These are phyloP conservation scores for Lutraria rhynchaena DNA, from an alignment of 1,140 invertebrate species.

Conservation along the genomic window DNA sequence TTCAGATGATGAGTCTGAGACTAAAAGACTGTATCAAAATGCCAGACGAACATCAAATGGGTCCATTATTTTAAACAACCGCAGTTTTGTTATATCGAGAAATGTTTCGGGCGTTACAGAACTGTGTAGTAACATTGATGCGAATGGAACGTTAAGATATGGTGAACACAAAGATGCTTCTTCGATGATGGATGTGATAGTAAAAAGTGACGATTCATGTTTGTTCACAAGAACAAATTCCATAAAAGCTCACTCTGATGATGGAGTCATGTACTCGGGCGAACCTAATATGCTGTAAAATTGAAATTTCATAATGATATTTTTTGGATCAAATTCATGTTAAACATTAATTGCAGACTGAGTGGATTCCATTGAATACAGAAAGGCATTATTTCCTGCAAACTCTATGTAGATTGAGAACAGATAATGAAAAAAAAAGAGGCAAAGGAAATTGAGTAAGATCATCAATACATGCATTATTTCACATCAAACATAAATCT, in stretches of 20 bases:
- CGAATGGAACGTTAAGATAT: slow-evolving; percentile 52
- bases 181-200: slow-evolving; percentile 68
- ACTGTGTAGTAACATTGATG: slow-evolving; percentile 43
- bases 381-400: too few species aligned
- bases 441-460: too few species aligned
- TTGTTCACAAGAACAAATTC: slow-evolving; percentile 64
- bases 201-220: slow-evolving; percentile 65
- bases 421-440: too few species aligned
- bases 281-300: slow-evolving; percentile 51
- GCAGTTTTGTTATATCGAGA: slow-evolving; percentile 62
- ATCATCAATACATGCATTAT: too few species aligned
- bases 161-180: slow-evolving; percentile 67
- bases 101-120: slow-evolving; percentile 70
- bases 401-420: too few species aligned
- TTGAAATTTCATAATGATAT: too few species aligned
- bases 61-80: slow-evolving; percentile 63
- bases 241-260: slow-evolving; percentile 73
- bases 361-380: too few species aligned
- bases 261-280: slow-evolving; percentile 73
- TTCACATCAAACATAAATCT: too few species aligned
- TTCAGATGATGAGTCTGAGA: slow-evolving; percentile 53
- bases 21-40: slow-evolving; percentile 58
- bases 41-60: slow-evolving; percentile 70
- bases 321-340: too few species aligned
- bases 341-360: too few species aligned